These are phyloP conservation scores for Rhadinocentrus ornatus DNA, from an alignment of 2,797 vertebrate genomes.

Conservation along the genomic window DNA sequence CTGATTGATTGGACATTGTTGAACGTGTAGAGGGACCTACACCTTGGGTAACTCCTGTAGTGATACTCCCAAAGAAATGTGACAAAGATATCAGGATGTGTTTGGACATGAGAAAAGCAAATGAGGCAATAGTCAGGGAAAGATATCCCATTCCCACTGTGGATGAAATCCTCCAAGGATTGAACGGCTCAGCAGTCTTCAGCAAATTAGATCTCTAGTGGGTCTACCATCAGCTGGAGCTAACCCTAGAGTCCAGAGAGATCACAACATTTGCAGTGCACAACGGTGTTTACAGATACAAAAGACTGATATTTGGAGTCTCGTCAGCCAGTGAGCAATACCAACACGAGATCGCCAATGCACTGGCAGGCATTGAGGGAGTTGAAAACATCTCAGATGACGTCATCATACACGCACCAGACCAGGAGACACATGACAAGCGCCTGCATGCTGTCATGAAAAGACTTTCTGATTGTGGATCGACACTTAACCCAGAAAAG, in stretches of 20 bases:
- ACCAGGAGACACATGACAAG: conserved; percentile 21
- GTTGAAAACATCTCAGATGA: conserved; percentile 13
- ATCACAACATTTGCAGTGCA: conserved; percentile 49
- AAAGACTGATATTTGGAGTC: conserved; percentile 34
- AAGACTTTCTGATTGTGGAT: conserved; percentile 8
- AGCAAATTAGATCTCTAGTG: conserved; percentile 20
- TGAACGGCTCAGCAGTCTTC: conserved; percentile 14
- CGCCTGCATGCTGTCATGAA: conserved; percentile 19
- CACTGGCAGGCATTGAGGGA: conserved; percentile 18
- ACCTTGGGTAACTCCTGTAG: not conserved
- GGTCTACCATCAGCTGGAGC: conserved; percentile 28
- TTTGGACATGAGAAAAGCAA: conserved; percentile 15
- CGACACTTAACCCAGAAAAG: conserved; percentile 35
- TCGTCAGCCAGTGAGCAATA: conserved; percentile 36
- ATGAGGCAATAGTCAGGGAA: not conserved
- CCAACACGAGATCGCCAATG: conserved; percentile 31
- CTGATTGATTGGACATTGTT: not conserved
- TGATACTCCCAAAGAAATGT: not conserved
- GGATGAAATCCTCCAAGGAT: conserved; percentile 5
- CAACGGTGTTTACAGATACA: conserved; percentile 23
- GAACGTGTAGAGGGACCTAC: not conserved
- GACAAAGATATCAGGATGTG: not conserved
- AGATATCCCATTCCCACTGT: not conserved
- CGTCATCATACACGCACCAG: not conserved
- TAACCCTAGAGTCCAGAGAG: conserved; percentile 15